phyloP scores from a whole-genome alignment of 1,140 invertebrate species.

The Diorhabda sublineata region DNA sequence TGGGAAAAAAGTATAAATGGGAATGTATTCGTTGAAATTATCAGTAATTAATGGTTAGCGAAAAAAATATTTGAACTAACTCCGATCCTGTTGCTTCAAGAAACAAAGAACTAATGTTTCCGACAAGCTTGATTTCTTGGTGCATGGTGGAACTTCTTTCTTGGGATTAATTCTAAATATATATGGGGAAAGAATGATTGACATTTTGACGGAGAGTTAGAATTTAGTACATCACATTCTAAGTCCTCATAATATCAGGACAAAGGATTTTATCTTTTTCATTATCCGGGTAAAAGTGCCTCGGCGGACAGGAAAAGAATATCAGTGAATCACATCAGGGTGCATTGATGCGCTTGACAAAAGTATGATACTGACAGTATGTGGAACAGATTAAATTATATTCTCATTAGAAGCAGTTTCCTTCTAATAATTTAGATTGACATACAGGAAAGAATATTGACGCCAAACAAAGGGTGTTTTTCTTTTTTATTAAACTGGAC shows the following conservation, averaged over 20 bases:
- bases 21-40: too few species aligned
- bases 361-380: conserved; percentile 1
- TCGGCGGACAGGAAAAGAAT: background rate
- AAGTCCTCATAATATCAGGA: background rate
- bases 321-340: background rate
- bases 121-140: conserved; percentile 1
- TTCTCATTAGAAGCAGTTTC: background rate
- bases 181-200: conserved; percentile 2
- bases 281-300: background rate
- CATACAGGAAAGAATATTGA: background rate
- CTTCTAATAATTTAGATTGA: background rate
- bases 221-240: background rate
- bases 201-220: background rate
- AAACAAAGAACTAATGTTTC: background rate
- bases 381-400: background rate
- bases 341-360: background rate
- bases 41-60: too few species aligned
- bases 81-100: background rate
- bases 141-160: background rate
- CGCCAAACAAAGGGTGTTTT: background rate
- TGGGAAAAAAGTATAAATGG: too few species aligned
- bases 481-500: background rate
- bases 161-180: background rate
- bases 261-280: background rate
- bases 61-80: background rate